Percentiles rank a stretch among this genome's conserved stretches.
Conservation (phyloP, 1,140 invertebrate species). For the Lamellibrachia luymesi region DNA sequence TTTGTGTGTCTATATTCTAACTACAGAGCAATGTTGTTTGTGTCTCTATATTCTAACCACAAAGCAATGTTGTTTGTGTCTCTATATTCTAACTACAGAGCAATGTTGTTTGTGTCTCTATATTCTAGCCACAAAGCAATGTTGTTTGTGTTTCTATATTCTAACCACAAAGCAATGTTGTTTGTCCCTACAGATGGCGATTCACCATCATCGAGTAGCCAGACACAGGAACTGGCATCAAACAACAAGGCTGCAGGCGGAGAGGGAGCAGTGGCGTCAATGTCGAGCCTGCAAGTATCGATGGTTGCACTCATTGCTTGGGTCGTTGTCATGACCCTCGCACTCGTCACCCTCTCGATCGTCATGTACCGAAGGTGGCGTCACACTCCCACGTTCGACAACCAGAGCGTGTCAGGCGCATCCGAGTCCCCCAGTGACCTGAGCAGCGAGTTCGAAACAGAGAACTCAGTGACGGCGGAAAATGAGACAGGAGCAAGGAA, state of each 20-base stretch:
- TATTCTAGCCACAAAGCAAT: no score
- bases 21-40: no score
- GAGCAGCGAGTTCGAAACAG: neutral
- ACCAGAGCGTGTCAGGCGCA: neutral
- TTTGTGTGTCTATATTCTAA: no score
- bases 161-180: neutral
- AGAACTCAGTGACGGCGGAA: neutral
- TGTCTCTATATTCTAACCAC: no score
- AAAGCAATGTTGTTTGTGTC: neutral
- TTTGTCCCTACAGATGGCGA: neutral
- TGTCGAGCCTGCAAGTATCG: neutral
- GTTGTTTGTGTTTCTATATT: neutral
- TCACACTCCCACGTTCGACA: neutral
- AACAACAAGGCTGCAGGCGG: neutral
- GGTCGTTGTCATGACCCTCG: constrained; percentile 8
- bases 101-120: no score
- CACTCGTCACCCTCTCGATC: neutral
- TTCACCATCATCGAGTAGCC: neutral
- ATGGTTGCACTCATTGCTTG: constrained; percentile 14
- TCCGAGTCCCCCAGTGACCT: neutral
- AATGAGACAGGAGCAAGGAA: neutral
- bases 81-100: no score
- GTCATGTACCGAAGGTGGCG: constrained; percentile 15
- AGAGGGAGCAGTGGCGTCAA: neutral
- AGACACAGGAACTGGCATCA: neutral